Percentiles rank a stretch among this genome's conserved stretches.
Evolutionary conservation across 2,888 invertebrate genomes (phyloP).

Genomic region (Morinoia aosen): DNA sequence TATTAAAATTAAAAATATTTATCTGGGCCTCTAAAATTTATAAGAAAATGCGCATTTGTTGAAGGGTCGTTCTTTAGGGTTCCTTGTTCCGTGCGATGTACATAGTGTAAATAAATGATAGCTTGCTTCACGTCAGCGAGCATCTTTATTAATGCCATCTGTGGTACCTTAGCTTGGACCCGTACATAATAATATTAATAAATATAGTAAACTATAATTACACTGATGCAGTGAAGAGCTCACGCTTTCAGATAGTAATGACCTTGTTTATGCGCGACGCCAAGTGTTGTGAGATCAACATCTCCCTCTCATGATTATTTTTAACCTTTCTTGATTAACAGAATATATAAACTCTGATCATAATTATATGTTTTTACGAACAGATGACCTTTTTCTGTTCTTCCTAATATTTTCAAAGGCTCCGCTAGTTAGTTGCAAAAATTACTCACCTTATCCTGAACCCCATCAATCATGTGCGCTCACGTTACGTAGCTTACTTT

Average conservation of each 20-base stretch:
- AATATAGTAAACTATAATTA: conserved; percentile 30
- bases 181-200: conserved; percentile 39
- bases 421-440: neutral
- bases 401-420: neutral
- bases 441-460: neutral
- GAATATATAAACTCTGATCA: neutral
- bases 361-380: neutral
- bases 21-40: neutral
- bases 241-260: neutral
- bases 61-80: neutral
- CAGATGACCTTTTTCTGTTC: neutral
- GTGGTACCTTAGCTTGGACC: conserved; percentile 40
- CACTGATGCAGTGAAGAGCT: neutral
- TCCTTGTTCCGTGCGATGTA: neutral
- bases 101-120: conserved; percentile 18
- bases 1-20: neutral
- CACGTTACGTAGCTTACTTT: too few species aligned
- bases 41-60: neutral
- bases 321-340: neutral
- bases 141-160: conserved; percentile 39
- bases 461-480: too few species aligned
- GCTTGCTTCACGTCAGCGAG: conserved; percentile 30
- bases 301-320: neutral
- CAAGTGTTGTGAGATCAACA: neutral
- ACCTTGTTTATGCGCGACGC: neutral